Percentiles rank a stretch among this genome's conserved stretches.
These are phyloP conservation scores for Taenaris catops DNA, from an alignment of 2,888 invertebrate species.

Conservation along the genomic window DNA sequence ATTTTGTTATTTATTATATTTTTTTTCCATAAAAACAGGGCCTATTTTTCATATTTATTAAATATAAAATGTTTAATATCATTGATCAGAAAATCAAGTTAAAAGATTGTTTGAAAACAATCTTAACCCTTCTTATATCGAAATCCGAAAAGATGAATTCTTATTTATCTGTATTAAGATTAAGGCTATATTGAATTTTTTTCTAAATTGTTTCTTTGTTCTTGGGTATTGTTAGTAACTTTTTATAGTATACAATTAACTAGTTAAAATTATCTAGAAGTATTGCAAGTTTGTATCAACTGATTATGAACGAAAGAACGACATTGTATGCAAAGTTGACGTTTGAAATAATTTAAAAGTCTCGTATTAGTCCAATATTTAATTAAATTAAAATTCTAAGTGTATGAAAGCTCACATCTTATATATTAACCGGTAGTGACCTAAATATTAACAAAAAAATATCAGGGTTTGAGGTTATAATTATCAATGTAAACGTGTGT, in stretches of 20 bases:
- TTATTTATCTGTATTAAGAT: too few species aligned
- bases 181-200: neutral
- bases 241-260: constrained; percentile 29
- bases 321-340: constrained; percentile 22
- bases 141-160: too few species aligned
- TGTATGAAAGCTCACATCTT: constrained; percentile 75
- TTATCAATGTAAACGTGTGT: neutral
- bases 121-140: too few species aligned
- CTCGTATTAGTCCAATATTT: constrained; percentile 36
- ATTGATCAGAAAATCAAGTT: too few species aligned
- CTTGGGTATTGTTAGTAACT: constrained; percentile 42
- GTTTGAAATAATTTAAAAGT: constrained; percentile 26
- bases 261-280: constrained; percentile 22
- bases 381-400: constrained; percentile 49
- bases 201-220: constrained; percentile 15
- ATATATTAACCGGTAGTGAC: constrained; percentile 68
- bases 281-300: constrained; percentile 13
- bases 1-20: neutral
- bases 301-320: constrained; percentile 15
- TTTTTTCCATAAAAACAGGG: constrained; percentile 7
- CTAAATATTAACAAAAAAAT: constrained; percentile 37
- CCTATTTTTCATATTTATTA: too few species aligned
- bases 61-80: too few species aligned
- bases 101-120: too few species aligned
- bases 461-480: constrained; percentile 6